Conservation (phyloP, 1,140 invertebrate genomes). For the Spodoptera litura region DNA sequence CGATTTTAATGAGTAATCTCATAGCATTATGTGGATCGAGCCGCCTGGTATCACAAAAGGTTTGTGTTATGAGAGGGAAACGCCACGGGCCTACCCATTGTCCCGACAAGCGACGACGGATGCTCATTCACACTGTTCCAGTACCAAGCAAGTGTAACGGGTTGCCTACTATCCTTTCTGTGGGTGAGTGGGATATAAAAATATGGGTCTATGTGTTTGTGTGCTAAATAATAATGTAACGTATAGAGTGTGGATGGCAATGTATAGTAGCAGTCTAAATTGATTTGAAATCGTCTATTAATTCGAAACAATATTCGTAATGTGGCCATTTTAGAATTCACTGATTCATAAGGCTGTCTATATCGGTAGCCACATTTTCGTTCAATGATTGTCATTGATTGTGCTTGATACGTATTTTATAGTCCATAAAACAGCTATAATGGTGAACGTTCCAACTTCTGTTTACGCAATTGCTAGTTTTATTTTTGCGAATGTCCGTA, state of each 20-base stretch:
- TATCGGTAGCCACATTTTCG: constrained; percentile 41
- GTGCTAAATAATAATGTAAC: too few species aligned
- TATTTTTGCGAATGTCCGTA: constrained; percentile 43
- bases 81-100: constrained; percentile 52
- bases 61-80: constrained; percentile 54
- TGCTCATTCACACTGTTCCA: constrained; percentile 44
- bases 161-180: not conserved
- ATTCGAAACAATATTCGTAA: not conserved
- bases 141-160: not conserved
- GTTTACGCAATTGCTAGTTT: constrained; percentile 52
- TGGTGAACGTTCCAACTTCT: constrained; percentile 46
- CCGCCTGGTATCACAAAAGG: constrained; percentile 53
- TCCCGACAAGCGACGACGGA: constrained; percentile 39
- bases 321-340: constrained; percentile 31
- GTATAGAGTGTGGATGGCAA: too few species aligned
- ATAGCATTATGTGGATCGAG: constrained; percentile 51
- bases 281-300: not conserved
- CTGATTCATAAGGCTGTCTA: constrained; percentile 11
- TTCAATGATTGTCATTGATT: constrained; percentile 55
- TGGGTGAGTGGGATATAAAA: not conserved
- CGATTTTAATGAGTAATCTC: constrained; percentile 58
- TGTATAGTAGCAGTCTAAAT: not conserved
- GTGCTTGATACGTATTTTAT: constrained; percentile 53
- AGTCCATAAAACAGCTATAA: constrained; percentile 47
- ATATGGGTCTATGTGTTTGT: too few species aligned